phyloP scores from a whole-genome alignment of 2,888 invertebrate species.

The Holacanthella duospinosa region DNA sequence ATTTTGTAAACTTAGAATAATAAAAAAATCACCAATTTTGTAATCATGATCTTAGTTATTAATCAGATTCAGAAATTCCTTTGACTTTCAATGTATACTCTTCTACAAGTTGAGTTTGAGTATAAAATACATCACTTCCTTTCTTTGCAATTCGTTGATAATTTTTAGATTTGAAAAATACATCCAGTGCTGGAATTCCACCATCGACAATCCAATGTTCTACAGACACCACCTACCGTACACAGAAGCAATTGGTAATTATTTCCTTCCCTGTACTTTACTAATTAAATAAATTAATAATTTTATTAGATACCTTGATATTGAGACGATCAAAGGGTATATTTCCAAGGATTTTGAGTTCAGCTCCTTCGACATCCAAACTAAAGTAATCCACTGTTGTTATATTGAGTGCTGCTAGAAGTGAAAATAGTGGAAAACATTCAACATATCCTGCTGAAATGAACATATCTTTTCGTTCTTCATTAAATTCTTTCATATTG shows the following conservation, averaged over 20 bases:
- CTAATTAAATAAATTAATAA: no score
- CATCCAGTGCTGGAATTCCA: constrained; percentile 3
- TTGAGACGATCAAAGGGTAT: constrained; percentile 39
- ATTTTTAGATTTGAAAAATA: background rate
- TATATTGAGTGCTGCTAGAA: constrained; percentile 38
- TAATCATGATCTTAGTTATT: no score
- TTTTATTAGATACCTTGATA: constrained; percentile 37
- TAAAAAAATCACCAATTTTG: no score
- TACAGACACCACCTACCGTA: background rate
- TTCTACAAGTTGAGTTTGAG: background rate
- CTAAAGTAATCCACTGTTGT: constrained; percentile 39
- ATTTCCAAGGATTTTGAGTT: constrained; percentile 38
- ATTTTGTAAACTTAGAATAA: no score
- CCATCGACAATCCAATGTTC: constrained; percentile 1
- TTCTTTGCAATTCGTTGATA: background rate
- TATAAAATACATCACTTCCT: background rate
- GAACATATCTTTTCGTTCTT: background rate
- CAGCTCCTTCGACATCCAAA: constrained; percentile 40
- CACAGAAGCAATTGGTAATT: background rate
- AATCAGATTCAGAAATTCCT: no score
- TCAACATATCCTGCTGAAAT: constrained; percentile 4
- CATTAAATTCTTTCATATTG: background rate
- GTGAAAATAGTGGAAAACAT: constrained; percentile 36
- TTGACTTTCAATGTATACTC: background rate
- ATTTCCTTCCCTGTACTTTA: no score